A percentile compares a stretch with the other conserved stretches of the same genome.
Evolutionary conservation across 1,140 invertebrate genomes (phyloP).

Genomic region (Drosophila tsacasi): DNA sequence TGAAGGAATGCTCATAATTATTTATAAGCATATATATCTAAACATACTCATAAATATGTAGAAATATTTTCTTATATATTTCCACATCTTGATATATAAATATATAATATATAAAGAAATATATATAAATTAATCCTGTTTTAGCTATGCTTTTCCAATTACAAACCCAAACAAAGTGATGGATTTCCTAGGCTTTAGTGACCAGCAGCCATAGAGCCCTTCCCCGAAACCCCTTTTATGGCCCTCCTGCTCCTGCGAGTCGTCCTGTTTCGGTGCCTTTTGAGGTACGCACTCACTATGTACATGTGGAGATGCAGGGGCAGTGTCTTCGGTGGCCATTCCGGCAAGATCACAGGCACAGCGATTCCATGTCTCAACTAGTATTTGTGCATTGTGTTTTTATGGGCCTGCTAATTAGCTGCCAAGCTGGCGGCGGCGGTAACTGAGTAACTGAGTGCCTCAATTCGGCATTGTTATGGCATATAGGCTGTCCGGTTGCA

Average conservation of each 20-base stretch:
- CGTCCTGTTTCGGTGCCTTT: slow-evolving; percentile 17
- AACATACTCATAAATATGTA: too few species aligned
- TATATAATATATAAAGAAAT: too few species aligned
- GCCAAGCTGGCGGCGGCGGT: neutral
- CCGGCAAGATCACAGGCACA: slow-evolving; percentile 59
- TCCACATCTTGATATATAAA: too few species aligned
- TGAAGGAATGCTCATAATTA: too few species aligned
- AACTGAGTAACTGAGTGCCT: slow-evolving; percentile 8
- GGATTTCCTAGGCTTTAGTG: neutral
- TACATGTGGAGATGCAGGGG: neutral
- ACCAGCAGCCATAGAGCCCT: neutral
- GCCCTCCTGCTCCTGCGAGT: neutral
- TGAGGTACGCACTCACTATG: neutral
- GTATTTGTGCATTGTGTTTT: slow-evolving; percentile 59
- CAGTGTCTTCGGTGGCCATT: slow-evolving; percentile 1
- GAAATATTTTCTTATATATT: neutral
- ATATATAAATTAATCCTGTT: too few species aligned
- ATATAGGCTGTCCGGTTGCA: neutral
- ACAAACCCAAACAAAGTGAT: neutral
- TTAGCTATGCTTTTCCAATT: neutral
- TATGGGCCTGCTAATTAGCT: slow-evolving; percentile 68
- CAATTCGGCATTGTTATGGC: neutral
- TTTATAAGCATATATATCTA: too few species aligned
- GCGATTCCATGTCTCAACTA: slow-evolving; percentile 21
- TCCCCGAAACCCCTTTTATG: slow-evolving; percentile 21